Evolutionary conservation across 1,140 invertebrate genomes (phyloP).

Genomic region (Zaprionus davidi): DNA sequence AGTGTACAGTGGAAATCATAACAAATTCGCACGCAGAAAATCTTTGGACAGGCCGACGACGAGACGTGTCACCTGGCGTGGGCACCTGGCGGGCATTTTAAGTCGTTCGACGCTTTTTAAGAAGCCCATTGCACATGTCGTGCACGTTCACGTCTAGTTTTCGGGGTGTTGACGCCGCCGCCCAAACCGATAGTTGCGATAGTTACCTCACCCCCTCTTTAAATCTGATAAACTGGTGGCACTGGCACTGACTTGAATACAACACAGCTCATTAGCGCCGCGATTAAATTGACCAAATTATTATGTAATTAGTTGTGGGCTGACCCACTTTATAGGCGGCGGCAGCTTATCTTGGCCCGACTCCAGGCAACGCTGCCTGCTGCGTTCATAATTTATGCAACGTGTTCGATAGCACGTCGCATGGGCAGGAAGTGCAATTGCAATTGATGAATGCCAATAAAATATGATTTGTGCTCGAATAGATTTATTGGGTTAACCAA

Average conservation of each 20-base stretch:
- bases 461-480: neutral
- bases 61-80: conserved; percentile 44
- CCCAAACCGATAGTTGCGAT: conserved; percentile 41
- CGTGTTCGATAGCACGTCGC: conserved; percentile 35
- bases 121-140: conserved; percentile 40
- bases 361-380: conserved; percentile 19
- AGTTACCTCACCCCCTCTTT: conserved; percentile 8
- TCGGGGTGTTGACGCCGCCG: conserved; percentile 47
- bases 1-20: conserved; percentile 16
- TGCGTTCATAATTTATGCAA: conserved; percentile 35
- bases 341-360: conserved; percentile 42
- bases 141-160: conserved; percentile 38
- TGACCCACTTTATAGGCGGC: conserved; percentile 65
- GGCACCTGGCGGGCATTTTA: conserved; percentile 75
- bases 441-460: conserved; percentile 29
- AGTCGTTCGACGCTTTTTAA: conserved; percentile 52
- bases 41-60: conserved; percentile 37
- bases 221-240: neutral
- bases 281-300: conserved; percentile 82
- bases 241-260: conserved; percentile 56
- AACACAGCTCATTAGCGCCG: conserved; percentile 68
- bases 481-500: neutral
- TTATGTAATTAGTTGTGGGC: conserved; percentile 78
- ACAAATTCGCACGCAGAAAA: conserved; percentile 52
- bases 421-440: conserved; percentile 43